phyloP scores from a whole-genome alignment of 2,888 invertebrate species.

The Thyatira batis region DNA sequence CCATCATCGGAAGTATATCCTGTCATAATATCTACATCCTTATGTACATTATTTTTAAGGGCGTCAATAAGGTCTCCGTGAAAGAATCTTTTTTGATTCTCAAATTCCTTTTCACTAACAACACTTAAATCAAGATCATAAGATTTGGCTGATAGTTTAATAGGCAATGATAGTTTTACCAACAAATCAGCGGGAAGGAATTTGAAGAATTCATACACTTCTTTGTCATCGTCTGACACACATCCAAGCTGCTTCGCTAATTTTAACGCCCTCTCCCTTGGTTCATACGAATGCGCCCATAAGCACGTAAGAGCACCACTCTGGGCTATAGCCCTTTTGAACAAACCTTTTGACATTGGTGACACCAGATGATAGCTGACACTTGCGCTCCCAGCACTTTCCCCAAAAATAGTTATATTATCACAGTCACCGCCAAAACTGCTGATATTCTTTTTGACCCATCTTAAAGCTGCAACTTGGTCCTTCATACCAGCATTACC shows the following conservation, averaged over 20 bases:
- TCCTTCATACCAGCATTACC: constrained; percentile 77
- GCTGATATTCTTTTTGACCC: constrained; percentile 64
- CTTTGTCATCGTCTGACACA: constrained; percentile 48
- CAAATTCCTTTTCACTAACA: constrained; percentile 51
- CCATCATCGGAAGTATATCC: constrained; percentile 89
- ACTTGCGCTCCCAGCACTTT: constrained; percentile 64
- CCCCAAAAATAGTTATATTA: constrained; percentile 72
- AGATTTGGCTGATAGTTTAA: constrained; percentile 29
- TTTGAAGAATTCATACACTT: constrained; percentile 54
- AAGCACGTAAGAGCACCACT: too few species aligned
- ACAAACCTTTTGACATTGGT: constrained; percentile 57
- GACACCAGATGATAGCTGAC: constrained; percentile 53
- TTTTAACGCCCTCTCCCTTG: constrained; percentile 68
- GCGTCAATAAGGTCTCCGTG: constrained; percentile 50
- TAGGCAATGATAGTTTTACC: constrained; percentile 27
- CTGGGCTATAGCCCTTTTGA: constrained; percentile 79
- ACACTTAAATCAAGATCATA: constrained; percentile 37
- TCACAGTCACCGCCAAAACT: constrained; percentile 66
- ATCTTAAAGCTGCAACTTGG: constrained; percentile 65
- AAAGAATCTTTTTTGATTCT: constrained; percentile 50
- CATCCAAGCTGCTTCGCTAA: constrained; percentile 53
- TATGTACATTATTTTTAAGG: constrained; percentile 68
- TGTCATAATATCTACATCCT: constrained; percentile 84
- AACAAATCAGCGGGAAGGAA: constrained; percentile 43
- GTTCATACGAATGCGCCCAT: constrained; percentile 64